These are phyloP conservation scores for Chionodraco myersi DNA, from an alignment of 2,113 vertebrate species.

Conservation along the genomic window DNA sequence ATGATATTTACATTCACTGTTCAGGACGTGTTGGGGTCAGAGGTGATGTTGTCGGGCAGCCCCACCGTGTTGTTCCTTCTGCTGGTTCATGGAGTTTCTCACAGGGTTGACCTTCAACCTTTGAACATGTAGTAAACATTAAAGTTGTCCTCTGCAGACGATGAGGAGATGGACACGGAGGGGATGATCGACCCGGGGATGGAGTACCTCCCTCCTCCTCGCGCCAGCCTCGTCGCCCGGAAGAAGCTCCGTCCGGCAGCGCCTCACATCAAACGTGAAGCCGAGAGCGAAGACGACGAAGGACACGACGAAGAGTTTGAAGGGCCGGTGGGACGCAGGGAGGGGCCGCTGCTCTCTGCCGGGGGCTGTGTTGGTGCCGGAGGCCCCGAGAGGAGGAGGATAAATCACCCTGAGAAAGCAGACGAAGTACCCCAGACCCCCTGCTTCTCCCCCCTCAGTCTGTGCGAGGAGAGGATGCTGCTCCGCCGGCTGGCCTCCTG, in stretches of 20 bases:
- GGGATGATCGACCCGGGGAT: constrained; percentile 96
- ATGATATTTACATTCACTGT: no score
- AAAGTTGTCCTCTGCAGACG: constrained; percentile 81
- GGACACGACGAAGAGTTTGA: constrained; percentile 83
- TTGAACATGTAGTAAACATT: background rate
- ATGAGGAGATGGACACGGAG: constrained; percentile 94
- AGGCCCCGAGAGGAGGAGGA: constrained; percentile 55
- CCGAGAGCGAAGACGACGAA: constrained; percentile 93
- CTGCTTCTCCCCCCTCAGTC: constrained; percentile 83
- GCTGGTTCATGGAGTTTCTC: no score
- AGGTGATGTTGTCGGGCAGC: no score
- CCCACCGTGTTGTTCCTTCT: no score
- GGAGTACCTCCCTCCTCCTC: constrained; percentile 90
- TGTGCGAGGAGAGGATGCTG: constrained; percentile 93
- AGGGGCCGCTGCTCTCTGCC: constrained; percentile 47
- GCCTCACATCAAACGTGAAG: constrained; percentile 92
- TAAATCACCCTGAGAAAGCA: constrained; percentile 39
- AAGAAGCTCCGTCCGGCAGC: constrained; percentile 88
- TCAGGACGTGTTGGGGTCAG: no score
- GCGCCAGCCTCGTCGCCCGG: constrained; percentile 72
- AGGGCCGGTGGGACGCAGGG: background rate
- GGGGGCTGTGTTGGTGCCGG: constrained; percentile 77
- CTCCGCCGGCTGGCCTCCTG: constrained; percentile 91
- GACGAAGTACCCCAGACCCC: constrained; percentile 22
- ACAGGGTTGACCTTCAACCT: no score